A percentile compares a stretch with the other conserved stretches of the same genome.
These are phyloP conservation scores for Plutella xylostella DNA, from an alignment of 2,888 invertebrate genomes.

Conservation along the genomic window DNA sequence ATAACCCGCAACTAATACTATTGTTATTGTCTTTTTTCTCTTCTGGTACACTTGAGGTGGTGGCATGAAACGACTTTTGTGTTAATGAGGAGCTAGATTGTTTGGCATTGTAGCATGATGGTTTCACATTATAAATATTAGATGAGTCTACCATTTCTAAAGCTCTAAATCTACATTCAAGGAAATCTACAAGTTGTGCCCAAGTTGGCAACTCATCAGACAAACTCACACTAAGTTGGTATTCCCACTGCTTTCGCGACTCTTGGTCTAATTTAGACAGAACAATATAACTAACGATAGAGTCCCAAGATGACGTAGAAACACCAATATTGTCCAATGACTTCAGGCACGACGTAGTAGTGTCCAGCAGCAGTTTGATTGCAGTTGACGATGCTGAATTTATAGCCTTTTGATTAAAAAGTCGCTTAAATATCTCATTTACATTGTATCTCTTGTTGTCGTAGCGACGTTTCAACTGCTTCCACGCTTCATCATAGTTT, in stretches of 20 bases:
- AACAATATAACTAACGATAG: not conserved
- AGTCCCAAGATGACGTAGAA: not conserved
- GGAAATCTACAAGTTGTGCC: not conserved
- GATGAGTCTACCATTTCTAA: not conserved
- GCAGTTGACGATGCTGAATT: constrained; percentile 1
- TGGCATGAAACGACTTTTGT: not conserved
- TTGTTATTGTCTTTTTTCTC: not conserved
- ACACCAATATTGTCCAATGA: constrained; percentile 1
- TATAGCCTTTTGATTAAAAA: not conserved
- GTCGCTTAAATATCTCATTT: constrained; percentile 8
- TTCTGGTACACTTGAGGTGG: not conserved
- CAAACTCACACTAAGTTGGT: not conserved
- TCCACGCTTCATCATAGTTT: constrained; percentile 11
- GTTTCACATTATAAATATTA: too few relatives aligned
- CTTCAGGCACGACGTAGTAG: constrained; percentile 11
- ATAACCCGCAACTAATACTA: not conserved
- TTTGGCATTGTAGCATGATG: not conserved
- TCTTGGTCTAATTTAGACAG: not conserved
- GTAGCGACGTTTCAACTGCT: not conserved
- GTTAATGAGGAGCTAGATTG: not conserved
- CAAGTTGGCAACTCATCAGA: not conserved
- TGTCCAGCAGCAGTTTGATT: constrained; percentile 13
- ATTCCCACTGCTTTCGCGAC: not conserved
- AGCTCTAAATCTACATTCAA: constrained; percentile 1
- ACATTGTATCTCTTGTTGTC: constrained; percentile 8